Conservation (phyloP, 2,888 invertebrate species). For the Tribolium freemani region DNA sequence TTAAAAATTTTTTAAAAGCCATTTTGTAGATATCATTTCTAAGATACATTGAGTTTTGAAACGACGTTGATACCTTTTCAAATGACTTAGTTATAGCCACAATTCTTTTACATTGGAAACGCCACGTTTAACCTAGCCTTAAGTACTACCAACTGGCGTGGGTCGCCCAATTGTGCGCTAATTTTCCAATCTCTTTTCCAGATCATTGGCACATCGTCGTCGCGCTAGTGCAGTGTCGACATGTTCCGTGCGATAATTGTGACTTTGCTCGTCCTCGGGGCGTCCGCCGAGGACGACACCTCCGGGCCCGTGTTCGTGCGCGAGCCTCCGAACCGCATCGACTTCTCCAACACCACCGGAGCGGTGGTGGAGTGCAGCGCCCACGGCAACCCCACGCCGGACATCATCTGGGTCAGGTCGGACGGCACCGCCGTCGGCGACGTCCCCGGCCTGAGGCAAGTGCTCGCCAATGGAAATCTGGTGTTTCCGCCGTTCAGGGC, state of each 20-base stretch:
- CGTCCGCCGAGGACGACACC: conserved; percentile 61
- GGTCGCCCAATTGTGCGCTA: not conserved
- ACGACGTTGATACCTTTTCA: too few species aligned
- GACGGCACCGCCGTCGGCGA: conserved; percentile 94
- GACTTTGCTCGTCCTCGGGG: conserved; percentile 30
- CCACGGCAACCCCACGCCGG: conserved; percentile 89
- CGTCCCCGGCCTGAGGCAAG: conserved; percentile 81
- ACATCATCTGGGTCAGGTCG: conserved; percentile 93
- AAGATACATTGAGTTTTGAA: too few species aligned
- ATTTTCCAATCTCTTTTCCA: conserved; percentile 28
- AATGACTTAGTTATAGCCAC: too few species aligned
- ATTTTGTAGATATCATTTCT: too few species aligned
- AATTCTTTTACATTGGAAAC: too few species aligned
- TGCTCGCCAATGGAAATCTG: conserved; percentile 87
- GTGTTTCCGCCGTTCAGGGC: conserved; percentile 96
- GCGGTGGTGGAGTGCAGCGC: conserved; percentile 94
- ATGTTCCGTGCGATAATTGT: conserved; percentile 13
- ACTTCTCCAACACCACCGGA: conserved; percentile 95
- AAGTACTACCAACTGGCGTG: too few species aligned
- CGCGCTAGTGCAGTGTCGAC: conserved; percentile 5
- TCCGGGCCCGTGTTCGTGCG: conserved; percentile 90
- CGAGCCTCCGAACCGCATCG: conserved; percentile 92
- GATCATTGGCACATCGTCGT: conserved; percentile 12
- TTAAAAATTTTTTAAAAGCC: too few species aligned
- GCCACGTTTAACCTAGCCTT: too few species aligned